A percentile compares a stretch with the other conserved stretches of the same genome.
These are phyloP conservation scores for Akabosia matsudoensis DNA, from an alignment of 1,140 invertebrate genomes.

Conservation along the genomic window DNA sequence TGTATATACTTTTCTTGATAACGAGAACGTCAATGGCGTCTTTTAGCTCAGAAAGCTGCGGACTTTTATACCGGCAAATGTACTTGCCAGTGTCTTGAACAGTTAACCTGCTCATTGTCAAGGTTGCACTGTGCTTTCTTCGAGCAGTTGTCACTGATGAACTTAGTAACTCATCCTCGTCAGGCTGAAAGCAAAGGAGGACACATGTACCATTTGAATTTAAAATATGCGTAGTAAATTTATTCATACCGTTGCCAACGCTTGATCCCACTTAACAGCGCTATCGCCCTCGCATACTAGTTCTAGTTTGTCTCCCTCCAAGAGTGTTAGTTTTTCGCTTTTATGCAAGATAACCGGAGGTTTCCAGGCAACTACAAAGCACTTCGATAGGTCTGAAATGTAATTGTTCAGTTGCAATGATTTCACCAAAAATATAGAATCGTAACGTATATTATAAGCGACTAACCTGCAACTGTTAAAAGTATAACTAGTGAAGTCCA, in stretches of 20 bases:
- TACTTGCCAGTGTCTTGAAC: neutral
- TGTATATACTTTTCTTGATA: neutral
- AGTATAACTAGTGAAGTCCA: no score
- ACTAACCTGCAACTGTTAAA: no score
- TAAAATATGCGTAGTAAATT: neutral
- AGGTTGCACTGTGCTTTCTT: neutral
- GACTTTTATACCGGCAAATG: neutral
- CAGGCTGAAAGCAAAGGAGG: neutral
- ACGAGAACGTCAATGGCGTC: neutral
- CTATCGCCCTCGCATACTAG: neutral
- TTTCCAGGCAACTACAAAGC: no score
- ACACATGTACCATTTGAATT: neutral
- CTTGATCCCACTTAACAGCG: neutral
- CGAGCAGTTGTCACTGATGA: neutral
- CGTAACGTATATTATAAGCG: no score
- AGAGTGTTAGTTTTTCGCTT: neutral
- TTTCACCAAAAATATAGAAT: no score
- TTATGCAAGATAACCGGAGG: neutral
- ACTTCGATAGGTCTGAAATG: no score
- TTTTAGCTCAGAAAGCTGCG: neutral
- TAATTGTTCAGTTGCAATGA: no score
- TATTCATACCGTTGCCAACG: neutral
- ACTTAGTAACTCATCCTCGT: neutral
- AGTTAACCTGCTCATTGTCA: neutral
- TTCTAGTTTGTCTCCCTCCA: neutral